Percentiles rank a stretch among this genome's conserved stretches.
Evolutionary conservation across 2,888 invertebrate species (phyloP).

Genomic region (Dorcus parallelipipedus): DNA sequence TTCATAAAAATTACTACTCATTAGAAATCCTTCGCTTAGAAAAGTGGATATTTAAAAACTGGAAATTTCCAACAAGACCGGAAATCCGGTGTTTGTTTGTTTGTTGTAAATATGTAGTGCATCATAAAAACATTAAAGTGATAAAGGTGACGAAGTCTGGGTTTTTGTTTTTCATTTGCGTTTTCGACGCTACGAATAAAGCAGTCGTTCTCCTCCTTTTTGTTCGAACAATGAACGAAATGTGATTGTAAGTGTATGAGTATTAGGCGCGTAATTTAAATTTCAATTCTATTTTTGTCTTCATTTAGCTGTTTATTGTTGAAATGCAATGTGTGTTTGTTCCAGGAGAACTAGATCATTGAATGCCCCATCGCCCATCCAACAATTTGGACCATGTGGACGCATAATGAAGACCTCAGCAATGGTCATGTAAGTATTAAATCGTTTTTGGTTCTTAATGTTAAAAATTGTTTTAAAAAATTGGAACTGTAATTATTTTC

Average conservation of each 20-base stretch:
- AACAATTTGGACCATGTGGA: slow-evolving; percentile 97
- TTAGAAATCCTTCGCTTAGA: too few relatives aligned
- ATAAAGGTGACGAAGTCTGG: too few relatives aligned
- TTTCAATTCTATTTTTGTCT: neutral
- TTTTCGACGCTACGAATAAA: neutral
- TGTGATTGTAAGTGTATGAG: neutral
- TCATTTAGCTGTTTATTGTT: neutral
- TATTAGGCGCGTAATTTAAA: too few relatives aligned
- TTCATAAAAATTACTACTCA: too few relatives aligned
- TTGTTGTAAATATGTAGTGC: too few relatives aligned
- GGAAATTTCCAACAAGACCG: too few relatives aligned
- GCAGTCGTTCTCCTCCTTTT: neutral
- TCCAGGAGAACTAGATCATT: slow-evolving; percentile 89
- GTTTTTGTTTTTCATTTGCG: too few relatives aligned
- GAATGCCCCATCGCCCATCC: slow-evolving; percentile 94
- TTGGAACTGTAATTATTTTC: neutral
- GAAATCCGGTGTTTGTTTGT: too few relatives aligned
- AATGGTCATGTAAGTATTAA: slow-evolving; percentile 93
- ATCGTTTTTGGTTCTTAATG: neutral
- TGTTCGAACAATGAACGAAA: neutral
- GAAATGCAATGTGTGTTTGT: slow-evolving; percentile 37
- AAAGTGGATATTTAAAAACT: too few relatives aligned
- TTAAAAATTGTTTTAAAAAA: too few relatives aligned
- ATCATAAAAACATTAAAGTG: too few relatives aligned
- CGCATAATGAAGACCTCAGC: slow-evolving; percentile 95